These are phyloP conservation scores for Chloroceryle amazona DNA, from an alignment of 2,797 vertebrate genomes.

Conservation along the genomic window DNA sequence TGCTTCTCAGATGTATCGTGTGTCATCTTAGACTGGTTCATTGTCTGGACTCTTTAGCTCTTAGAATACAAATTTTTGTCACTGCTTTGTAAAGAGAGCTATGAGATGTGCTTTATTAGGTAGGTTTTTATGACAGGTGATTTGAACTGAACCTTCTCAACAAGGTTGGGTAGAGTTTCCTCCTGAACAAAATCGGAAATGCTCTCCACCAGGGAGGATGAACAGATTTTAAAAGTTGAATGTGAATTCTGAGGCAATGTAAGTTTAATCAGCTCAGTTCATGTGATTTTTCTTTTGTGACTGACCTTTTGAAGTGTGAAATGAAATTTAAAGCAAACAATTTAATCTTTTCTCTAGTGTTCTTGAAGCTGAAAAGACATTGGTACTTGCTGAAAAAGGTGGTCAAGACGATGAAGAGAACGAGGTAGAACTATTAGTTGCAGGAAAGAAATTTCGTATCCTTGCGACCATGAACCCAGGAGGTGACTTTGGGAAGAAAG, in stretches of 20 bases:
- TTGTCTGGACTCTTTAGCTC: background rate
- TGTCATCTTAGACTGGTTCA: background rate
- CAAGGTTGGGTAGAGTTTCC: background rate
- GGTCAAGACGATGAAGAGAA: slow-evolving; percentile 89
- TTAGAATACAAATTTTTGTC: background rate
- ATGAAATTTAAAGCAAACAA: background rate
- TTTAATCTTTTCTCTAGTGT: slow-evolving; percentile 81
- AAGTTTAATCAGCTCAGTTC: background rate
- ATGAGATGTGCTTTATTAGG: background rate
- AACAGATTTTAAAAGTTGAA: background rate
- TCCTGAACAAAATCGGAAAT: background rate
- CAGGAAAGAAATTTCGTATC: slow-evolving; percentile 88
- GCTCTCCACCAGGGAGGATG: background rate
- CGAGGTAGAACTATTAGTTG: slow-evolving; percentile 91
- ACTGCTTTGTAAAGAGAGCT: background rate
- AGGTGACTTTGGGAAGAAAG: slow-evolving; percentile 98
- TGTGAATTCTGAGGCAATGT: background rate
- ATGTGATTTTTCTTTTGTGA: background rate
- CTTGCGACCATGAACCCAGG: slow-evolving; percentile 99
- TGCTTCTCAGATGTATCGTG: background rate
- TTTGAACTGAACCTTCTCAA: background rate
- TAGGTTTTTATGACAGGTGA: background rate
- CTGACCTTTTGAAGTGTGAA: background rate
- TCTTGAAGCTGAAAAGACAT: slow-evolving; percentile 92
- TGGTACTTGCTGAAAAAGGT: slow-evolving; percentile 95